Percentiles rank a stretch among this genome's conserved stretches.
These are phyloP conservation scores for Eidolon dupreanum DNA, from an alignment of 2,797 vertebrate genomes.

Conservation along the genomic window DNA sequence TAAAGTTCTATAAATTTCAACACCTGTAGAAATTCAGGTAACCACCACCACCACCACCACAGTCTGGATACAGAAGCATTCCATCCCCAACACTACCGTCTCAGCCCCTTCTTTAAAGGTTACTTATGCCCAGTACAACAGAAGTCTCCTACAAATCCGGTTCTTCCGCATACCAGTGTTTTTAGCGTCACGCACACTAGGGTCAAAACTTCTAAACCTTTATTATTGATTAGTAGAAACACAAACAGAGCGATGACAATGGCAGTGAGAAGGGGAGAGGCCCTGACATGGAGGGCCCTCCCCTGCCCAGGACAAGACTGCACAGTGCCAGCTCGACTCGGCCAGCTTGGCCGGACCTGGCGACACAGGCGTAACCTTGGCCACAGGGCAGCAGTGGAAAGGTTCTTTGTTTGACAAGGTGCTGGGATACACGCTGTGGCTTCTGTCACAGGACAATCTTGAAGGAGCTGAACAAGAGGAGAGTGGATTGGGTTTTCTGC, in stretches of 20 bases:
- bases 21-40: not conserved
- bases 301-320: not conserved
- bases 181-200: not conserved
- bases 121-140: not conserved
- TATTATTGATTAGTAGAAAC: conserved; percentile 64
- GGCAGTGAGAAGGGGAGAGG: not conserved
- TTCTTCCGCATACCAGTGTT: not conserved
- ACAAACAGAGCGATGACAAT: not conserved
- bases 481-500: not conserved
- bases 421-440: rapidly evolving
- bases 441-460: conserved; percentile 95
- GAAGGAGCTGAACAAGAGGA: conserved; percentile 92
- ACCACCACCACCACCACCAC: too few species aligned
- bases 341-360: not conserved
- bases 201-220: conserved; percentile 56
- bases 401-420: not conserved
- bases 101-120: not conserved
- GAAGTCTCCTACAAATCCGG: not conserved
- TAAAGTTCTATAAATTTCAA: not conserved
- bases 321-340: conserved; percentile 7
- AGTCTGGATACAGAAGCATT: rapidly evolving
- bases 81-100: too few species aligned
- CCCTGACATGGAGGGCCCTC: not conserved
- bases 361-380: not conserved
- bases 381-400: not conserved